phyloP scores from a whole-genome alignment of 2,888 invertebrate genomes.

The Drosophila affinis region DNA sequence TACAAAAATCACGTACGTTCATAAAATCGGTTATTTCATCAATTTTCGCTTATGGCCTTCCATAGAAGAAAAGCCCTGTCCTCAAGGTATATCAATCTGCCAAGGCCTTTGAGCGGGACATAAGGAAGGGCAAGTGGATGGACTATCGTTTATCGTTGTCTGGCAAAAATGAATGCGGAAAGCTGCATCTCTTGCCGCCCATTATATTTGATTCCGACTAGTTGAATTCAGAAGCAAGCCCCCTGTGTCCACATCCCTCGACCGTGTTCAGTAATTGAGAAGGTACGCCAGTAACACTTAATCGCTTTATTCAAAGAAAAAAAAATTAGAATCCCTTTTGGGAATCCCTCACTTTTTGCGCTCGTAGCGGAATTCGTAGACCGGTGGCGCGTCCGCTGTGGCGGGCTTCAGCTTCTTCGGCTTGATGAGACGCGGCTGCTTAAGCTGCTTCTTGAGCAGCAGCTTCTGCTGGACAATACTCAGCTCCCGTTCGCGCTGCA shows the following conservation, averaged over 20 bases:
- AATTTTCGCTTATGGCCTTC: too few relatives aligned
- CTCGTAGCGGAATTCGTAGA: slow-evolving; percentile 92
- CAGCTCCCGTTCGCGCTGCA: slow-evolving; percentile 90
- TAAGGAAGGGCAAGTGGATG: too few relatives aligned
- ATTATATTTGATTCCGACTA: too few relatives aligned
- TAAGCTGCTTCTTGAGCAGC: slow-evolving; percentile 88
- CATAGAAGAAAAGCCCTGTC: too few relatives aligned
- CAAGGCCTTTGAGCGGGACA: too few relatives aligned
- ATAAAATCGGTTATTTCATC: too few relatives aligned
- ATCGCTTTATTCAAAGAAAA: slow-evolving; percentile 1
- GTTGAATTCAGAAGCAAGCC: too few relatives aligned
- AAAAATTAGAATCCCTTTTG: neutral
- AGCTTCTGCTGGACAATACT: slow-evolving; percentile 91
- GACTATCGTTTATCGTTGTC: too few relatives aligned
- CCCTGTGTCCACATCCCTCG: neutral
- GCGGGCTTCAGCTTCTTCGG: slow-evolving; percentile 88
- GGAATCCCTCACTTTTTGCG: slow-evolving; percentile 86
- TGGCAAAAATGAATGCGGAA: too few relatives aligned
- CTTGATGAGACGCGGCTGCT: slow-evolving; percentile 87
- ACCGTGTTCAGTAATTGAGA: neutral
- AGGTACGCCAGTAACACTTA: neutral
- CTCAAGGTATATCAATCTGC: too few relatives aligned
- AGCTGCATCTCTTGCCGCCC: too few relatives aligned
- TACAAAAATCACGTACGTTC: too few relatives aligned
- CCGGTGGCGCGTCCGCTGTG: slow-evolving; percentile 88